Evolutionary conservation across 2,797 vertebrate species (phyloP).

Genomic region (Anas acuta): DNA sequence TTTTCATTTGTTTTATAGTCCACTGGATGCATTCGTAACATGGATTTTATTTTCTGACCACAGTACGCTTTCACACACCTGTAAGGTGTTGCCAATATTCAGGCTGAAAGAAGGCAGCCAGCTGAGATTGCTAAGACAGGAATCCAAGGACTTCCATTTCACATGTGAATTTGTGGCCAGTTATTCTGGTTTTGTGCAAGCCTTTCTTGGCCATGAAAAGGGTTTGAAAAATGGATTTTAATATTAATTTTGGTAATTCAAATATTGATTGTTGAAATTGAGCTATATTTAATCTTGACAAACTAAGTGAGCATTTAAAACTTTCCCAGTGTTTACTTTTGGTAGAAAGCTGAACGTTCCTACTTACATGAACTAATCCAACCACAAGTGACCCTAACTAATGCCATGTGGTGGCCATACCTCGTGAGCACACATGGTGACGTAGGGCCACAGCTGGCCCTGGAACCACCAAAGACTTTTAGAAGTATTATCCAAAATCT

Average conservation of each 20-base stretch:
- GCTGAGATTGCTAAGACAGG: background rate
- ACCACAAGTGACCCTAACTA: background rate
- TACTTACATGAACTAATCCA: background rate
- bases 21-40: background rate
- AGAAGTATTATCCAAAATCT: background rate
- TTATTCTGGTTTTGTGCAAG: background rate
- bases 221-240: background rate
- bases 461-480: background rate
- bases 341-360: accelerated
- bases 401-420: accelerated
- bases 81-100: background rate
- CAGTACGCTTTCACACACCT: background rate
- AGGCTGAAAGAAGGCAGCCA: background rate
- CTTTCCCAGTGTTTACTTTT: background rate
- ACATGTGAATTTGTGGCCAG: background rate
- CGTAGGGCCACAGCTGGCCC: background rate
- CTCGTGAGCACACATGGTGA: background rate
- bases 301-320: background rate
- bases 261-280: background rate
- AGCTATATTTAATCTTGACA: background rate
- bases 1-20: background rate
- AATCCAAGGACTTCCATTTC: background rate
- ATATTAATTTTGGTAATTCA: background rate
- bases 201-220: background rate
- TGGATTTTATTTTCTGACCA: background rate